Evolutionary conservation across 2,888 invertebrate species (phyloP).

Genomic region (Rambutsinella grinnellia): DNA sequence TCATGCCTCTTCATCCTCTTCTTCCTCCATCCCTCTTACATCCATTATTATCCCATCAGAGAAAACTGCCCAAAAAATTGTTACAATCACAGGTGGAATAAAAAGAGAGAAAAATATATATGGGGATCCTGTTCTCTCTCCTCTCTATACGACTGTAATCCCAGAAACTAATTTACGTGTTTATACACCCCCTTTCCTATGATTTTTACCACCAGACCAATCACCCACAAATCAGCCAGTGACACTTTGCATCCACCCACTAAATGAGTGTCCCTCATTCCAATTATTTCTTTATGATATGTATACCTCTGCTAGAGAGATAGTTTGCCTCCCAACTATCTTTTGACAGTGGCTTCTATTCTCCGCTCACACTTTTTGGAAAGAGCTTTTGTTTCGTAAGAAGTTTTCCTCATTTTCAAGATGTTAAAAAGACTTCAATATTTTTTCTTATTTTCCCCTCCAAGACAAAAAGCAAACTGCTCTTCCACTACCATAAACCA

Average conservation of each 20-base stretch:
- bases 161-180: slow-evolving; percentile 57
- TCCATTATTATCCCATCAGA: slow-evolving; percentile 59
- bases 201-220: slow-evolving; percentile 52
- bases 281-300: slow-evolving; percentile 43
- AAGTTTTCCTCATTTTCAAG: no score
- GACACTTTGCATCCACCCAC: slow-evolving; percentile 57
- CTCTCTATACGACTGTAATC: slow-evolving; percentile 32
- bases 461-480: slow-evolving; percentile 1
- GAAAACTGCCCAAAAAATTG: slow-evolving; percentile 56
- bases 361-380: background rate
- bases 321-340: background rate
- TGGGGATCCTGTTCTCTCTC: slow-evolving; percentile 7
- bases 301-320: background rate
- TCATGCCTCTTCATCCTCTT: slow-evolving; percentile 13
- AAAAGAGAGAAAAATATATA: slow-evolving; percentile 19
- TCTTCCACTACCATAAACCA: slow-evolving; percentile 25
- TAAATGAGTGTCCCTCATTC: slow-evolving; percentile 57
- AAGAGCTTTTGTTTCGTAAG: background rate
- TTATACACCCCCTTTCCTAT: slow-evolving; percentile 53
- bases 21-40: slow-evolving; percentile 23
- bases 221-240: slow-evolving; percentile 59
- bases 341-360: background rate
- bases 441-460: slow-evolving; percentile 9
- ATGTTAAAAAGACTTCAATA: no score
- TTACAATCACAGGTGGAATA: slow-evolving; percentile 51